Conservation (phyloP, 2,797 vertebrate species). For the Chaetophractus vellerosus region DNA sequence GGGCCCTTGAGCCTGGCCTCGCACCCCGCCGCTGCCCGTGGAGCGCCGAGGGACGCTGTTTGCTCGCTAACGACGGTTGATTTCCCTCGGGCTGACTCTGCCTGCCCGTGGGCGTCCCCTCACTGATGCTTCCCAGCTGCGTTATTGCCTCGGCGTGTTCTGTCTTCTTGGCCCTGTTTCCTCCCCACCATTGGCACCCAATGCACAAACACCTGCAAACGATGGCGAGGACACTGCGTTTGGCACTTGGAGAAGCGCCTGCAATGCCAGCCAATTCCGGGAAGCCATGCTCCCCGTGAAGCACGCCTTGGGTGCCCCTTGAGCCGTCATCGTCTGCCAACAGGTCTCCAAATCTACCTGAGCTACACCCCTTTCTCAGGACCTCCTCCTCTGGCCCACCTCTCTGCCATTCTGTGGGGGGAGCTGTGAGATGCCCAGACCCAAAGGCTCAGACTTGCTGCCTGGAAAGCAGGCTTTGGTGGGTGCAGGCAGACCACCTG, state of each 20-base stretch:
- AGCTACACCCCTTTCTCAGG: neutral
- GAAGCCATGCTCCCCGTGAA: accelerated
- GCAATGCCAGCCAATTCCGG: accelerated
- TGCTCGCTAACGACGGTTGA: accelerated
- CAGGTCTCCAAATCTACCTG: neutral
- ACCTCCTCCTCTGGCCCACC: neutral
- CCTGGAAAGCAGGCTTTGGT: neutral
- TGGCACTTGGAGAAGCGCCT: neutral
- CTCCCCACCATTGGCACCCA: neutral
- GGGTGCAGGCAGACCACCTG: neutral
- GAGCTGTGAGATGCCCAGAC: neutral
- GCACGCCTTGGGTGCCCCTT: accelerated
- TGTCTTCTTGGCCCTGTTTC: neutral
- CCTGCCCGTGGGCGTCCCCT: accelerated
- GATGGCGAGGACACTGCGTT: accelerated
- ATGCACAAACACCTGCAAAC: neutral
- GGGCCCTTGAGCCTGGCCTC: neutral
- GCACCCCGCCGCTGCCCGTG: accelerated
- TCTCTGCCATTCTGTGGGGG: accelerated
- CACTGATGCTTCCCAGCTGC: accelerated
- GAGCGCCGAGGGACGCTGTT: accelerated
- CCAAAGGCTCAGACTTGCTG: neutral
- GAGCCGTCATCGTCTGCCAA: neutral
- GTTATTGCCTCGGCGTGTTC: accelerated
- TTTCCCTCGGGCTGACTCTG: neutral